A percentile compares a stretch with the other conserved stretches of the same genome.
phyloP scores from a whole-genome alignment of 2,797 vertebrate genomes.

The Onychomys torridus region DNA sequence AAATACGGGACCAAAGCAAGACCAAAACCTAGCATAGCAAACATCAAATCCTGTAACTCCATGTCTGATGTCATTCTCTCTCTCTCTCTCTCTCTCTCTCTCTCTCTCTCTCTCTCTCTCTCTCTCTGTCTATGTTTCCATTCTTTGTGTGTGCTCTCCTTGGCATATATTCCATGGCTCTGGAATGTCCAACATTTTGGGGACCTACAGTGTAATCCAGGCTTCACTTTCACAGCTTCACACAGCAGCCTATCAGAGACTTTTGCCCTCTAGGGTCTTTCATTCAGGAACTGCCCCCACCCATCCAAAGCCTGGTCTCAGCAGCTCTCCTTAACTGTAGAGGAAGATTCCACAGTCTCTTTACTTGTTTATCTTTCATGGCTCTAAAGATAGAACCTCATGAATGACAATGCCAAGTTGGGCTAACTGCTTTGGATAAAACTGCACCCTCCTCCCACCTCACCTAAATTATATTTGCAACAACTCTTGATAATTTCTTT shows the following conservation, averaged over 20 bases:
- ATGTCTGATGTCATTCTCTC: background rate
- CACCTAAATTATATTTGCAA: background rate
- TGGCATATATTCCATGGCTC: background rate
- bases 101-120: too few species aligned
- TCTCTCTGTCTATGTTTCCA: background rate
- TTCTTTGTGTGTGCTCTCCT: background rate
- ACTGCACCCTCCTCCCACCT: background rate
- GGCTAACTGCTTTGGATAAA: background rate
- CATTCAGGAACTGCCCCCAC: too few species aligned
- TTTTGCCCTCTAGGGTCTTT: background rate
- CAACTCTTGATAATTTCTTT: background rate
- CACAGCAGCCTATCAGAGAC: background rate
- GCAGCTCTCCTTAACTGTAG: background rate
- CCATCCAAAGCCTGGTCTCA: background rate
- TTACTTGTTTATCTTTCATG: background rate
- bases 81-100: too few species aligned
- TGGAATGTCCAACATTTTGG: background rate
- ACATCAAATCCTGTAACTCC: background rate
- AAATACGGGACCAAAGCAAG: background rate
- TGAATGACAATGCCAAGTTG: background rate
- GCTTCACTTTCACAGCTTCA: background rate
- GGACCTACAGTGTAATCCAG: background rate
- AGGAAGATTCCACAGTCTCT: background rate
- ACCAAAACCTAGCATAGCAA: background rate
- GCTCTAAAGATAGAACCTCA: background rate